phyloP scores from a whole-genome alignment of 2,113 vertebrate species.

The Semnopithecus entellus region DNA sequence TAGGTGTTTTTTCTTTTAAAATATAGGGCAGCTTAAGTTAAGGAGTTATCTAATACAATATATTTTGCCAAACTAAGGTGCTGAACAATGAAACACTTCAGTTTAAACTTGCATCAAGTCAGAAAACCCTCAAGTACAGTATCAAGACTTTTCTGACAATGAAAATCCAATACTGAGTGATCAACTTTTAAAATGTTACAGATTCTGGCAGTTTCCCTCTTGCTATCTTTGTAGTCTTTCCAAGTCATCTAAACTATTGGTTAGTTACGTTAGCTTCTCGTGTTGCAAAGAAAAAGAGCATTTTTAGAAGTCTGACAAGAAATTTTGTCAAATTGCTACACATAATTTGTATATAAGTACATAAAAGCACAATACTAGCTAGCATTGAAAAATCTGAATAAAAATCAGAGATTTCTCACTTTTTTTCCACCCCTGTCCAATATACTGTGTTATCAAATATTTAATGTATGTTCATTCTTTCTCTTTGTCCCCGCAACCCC shows the following conservation, averaged over 20 bases:
- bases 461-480: neutral
- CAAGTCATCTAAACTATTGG: neutral
- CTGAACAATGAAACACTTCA: constrained; percentile 88
- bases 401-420: neutral
- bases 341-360: neutral
- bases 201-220: neutral
- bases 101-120: constrained; percentile 84
- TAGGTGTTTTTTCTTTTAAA: constrained; percentile 91
- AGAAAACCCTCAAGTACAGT: constrained; percentile 83
- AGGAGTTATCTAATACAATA: constrained; percentile 91
- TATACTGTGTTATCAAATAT: neutral
- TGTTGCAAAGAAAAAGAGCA: neutral
- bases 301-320: constrained; percentile 25
- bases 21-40: constrained; percentile 90
- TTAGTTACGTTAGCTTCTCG: neutral
- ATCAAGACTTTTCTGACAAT: constrained; percentile 82
- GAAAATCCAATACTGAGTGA: constrained; percentile 75
- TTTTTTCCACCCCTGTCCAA: neutral
- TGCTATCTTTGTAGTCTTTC: neutral
- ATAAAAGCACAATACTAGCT: neutral
- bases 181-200: constrained; percentile 76
- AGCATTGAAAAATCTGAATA: neutral
- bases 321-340: neutral
- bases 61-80: constrained; percentile 89
- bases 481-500: no score